Evolutionary conservation across 1,140 invertebrate genomes (phyloP).

Genomic region (Hetaerina americana): DNA sequence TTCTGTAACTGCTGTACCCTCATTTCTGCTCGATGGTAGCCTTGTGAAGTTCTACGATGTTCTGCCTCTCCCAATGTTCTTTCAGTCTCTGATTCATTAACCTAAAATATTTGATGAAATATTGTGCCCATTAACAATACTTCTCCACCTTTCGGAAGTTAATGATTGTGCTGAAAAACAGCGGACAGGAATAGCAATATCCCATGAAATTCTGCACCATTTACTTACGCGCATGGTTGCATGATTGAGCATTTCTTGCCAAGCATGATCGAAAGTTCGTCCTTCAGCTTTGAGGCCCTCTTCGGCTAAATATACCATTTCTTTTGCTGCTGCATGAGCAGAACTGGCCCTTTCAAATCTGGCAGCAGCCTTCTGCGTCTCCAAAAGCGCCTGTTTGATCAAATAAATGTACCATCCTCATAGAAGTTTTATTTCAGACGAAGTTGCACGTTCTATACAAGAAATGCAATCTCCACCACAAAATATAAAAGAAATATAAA

Average conservation of each 20-base stretch:
- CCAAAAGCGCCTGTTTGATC: constrained; percentile 53
- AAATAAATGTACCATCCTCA: too few relatives aligned
- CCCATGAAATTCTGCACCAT: background rate
- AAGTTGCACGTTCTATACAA: too few relatives aligned
- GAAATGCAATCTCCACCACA: too few relatives aligned
- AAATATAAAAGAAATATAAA: too few relatives aligned
- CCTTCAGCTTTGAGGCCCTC: constrained; percentile 42
- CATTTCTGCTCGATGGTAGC: constrained; percentile 48
- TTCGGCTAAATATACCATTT: constrained; percentile 73
- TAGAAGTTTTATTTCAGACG: too few relatives aligned
- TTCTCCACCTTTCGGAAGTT: constrained; percentile 3
- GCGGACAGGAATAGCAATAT: too few relatives aligned
- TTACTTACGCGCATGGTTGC: constrained; percentile 68
- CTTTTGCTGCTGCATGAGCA: constrained; percentile 66
- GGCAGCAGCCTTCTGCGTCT: constrained; percentile 80
- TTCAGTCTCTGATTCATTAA: constrained; percentile 57
- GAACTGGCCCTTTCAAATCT: constrained; percentile 85
- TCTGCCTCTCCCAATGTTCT: constrained; percentile 53
- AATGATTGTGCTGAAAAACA: background rate
- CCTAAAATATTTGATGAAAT: constrained; percentile 24
- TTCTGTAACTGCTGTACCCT: constrained; percentile 48
- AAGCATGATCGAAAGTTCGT: constrained; percentile 69
- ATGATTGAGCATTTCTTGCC: constrained; percentile 97
- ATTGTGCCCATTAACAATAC: too few relatives aligned
- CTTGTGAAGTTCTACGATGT: constrained; percentile 46